These are phyloP conservation scores for Epizoanthus fatuus DNA, from an alignment of 92 coral and sea anemone genomes.

Conservation along the genomic window DNA sequence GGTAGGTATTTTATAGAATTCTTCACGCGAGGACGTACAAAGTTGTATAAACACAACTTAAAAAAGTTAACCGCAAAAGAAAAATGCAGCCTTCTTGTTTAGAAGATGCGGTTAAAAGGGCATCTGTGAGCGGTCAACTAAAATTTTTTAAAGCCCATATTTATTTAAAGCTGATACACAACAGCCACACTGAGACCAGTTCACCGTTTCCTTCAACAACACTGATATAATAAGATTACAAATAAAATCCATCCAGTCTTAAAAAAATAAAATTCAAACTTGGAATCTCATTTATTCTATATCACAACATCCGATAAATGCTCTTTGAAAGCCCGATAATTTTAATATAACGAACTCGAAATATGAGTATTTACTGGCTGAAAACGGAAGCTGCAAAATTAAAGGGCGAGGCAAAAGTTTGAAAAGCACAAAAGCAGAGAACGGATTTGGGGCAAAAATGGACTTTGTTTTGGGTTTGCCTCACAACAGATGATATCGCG, in stretches of 20 bases:
- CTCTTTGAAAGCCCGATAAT: constrained; percentile 37
- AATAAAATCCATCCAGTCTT: constrained; percentile 1
- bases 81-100: constrained; percentile 35
- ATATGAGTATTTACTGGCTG: constrained; percentile 18
- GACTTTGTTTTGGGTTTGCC: background rate
- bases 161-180: constrained; percentile 3
- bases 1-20: background rate
- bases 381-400: constrained; percentile 35
- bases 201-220: background rate
- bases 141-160: constrained; percentile 1
- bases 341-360: constrained; percentile 46
- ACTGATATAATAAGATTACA: background rate
- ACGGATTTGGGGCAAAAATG: background rate
- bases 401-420: background rate
- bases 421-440: background rate
- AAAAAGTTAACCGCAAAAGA: constrained; percentile 34
- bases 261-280: background rate
- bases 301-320: constrained; percentile 49
- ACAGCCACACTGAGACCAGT: background rate
- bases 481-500: constrained; percentile 5
- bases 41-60: constrained; percentile 18
- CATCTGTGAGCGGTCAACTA: constrained; percentile 30
- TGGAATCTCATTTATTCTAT: constrained; percentile 15
- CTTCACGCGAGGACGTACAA: constrained; percentile 14
- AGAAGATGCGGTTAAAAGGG: constrained; percentile 44